Evolutionary conservation across 2,888 invertebrate genomes (phyloP), one percentile per base, ranked within the genome.

Genomic region (Drosophila histrio): DNA sequence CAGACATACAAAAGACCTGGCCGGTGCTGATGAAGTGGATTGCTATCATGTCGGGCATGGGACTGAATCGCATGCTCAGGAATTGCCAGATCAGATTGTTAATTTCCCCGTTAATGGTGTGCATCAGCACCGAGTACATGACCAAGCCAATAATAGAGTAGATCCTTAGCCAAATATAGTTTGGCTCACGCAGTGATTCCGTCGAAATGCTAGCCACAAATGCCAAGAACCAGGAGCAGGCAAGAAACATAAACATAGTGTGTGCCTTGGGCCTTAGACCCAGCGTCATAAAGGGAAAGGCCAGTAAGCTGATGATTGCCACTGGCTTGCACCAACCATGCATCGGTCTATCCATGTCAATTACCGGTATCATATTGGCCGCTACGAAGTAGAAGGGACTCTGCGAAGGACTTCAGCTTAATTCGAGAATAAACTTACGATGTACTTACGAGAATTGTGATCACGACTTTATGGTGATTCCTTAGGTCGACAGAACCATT

Each of bases 291-390:
- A 81, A 7, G 0, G 81, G 82, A 4, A 74, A 43, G 0, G 28
- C 0, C 1, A 74, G 0, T 0, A 77, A 41, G n/a, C 60, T 49
- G 1, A 58, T 1, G 13, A 57, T 49, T 5, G 30, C 43, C 0
- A 79, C 44, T 2, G 30, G 21, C 21, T 81, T 85, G 22, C 69
- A 67, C 77, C 82, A 85, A 17, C 85, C 81, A 0, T 21, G 2
- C 39, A 72, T 22, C 0, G 43, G 46, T 0, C 72, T 52, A 0
- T 43, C 8, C 5, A 9, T 43, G 13, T 63, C 21, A 7, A 71
- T 30, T 1, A 81, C 81, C 0, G 85, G 73, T 13, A 81, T 58
- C 0, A 71, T 3, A 21, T 67, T 65, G 30, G 81, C 79, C 11
- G 64, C n/a, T 1, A 76, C 0, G 22, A 72, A 78, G 21, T 61